Evolutionary conservation across 2,797 vertebrate species (phyloP), one percentile per base, ranked within the genome.

Genomic region (Pyrocephalus nanus): DNA sequence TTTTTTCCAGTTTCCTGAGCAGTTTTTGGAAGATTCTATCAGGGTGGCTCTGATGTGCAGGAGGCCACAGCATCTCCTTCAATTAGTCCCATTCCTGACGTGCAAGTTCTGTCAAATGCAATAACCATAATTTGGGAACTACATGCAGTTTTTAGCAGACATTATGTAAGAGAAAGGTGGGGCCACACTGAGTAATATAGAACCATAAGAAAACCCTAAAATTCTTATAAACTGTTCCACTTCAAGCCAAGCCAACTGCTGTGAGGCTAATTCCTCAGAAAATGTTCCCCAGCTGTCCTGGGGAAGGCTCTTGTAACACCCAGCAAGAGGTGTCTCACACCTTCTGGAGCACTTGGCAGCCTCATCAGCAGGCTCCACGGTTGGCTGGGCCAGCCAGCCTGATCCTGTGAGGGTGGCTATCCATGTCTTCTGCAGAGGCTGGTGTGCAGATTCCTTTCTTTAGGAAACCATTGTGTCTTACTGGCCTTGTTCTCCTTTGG

Each of bases 241-340:
- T 73, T 81, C 43, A 62, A 62, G 80, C 58, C 54, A 78, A 88
- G 67, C 75, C 73, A 91, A 20, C 72, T 83, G 65, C 86, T 87
- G 53, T 18, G 72, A 92, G 72, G 70, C n/a, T 67, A 83, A 75
- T 62, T 80, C 85, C 75, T 75, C 53, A 82, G 78, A 71, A 90
- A 84, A 69, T 62, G 29, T n/a, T 92, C 38, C 66, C 64, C 76
- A 88, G 86, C 62, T 91, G 76, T 80, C 78, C 72, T 90, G 76
- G 61, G 7, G 4, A 89, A 64, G 32, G n/a, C 29, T 92, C 34
- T 77, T 90, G 38, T 60, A 66, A 60, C 57, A 50, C 30, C 36
- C 77, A 32, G 53, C 1, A 6, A 82, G 85, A 74, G 60, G 61
- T 62, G 80, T 81, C 80, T 66, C 61, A 15, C 48, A 64, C 65